Percentiles rank a stretch among this genome's conserved stretches.
These are phyloP conservation scores for Venturia canescens DNA, from an alignment of 1,140 invertebrate species.

Conservation along the genomic window DNA sequence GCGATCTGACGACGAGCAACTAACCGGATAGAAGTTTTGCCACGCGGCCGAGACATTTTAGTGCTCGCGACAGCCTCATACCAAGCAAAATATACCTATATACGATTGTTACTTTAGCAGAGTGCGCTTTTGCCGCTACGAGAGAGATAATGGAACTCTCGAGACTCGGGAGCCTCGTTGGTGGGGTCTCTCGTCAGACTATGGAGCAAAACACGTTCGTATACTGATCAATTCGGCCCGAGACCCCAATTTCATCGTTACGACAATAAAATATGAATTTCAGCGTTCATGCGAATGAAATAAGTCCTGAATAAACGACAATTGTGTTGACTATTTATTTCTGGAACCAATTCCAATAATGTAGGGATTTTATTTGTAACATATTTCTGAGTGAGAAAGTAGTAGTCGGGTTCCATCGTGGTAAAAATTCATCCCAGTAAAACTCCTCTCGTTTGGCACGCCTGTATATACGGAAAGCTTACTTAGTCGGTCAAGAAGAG, in stretches of 20 bases:
- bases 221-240: neutral
- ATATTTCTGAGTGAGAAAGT: too few species aligned
- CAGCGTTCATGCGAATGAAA: neutral
- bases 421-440: too few species aligned
- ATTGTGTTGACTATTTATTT: too few species aligned
- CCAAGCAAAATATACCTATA: constrained; percentile 17
- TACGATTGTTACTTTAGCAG: neutral
- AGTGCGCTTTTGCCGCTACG: neutral
- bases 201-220: constrained; percentile 1
- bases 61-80: constrained; percentile 18
- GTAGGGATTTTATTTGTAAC: too few species aligned
- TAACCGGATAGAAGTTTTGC: constrained; percentile 37
- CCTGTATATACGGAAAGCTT: too few species aligned
- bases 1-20: constrained; percentile 36
- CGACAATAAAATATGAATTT: too few species aligned
- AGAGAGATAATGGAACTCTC: constrained; percentile 7
- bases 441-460: too few species aligned
- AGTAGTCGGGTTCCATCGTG: too few species aligned
- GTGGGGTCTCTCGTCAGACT: neutral
- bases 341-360: too few species aligned
- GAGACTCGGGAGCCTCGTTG: neutral
- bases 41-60: constrained; percentile 43
- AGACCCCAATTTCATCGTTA: neutral
- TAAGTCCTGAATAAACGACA: neutral
- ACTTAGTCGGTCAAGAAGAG: too few species aligned